Percentiles rank a stretch among this genome's conserved stretches.
Conservation (phyloP, 2,113 vertebrate species). For the Penelope pileata region DNA sequence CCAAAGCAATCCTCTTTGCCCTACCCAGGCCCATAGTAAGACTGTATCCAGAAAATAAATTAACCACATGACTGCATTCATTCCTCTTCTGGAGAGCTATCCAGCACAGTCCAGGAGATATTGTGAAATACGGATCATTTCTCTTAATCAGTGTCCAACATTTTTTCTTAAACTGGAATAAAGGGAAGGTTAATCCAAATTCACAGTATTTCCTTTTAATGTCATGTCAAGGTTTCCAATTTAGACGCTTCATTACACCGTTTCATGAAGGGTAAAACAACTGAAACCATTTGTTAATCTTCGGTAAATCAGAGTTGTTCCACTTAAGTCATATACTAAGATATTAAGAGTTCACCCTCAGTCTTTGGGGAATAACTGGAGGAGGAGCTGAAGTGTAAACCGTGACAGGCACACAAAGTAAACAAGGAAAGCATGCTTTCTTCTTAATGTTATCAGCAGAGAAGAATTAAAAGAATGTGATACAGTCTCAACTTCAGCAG, state of each 20-base stretch:
- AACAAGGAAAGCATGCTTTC: neutral
- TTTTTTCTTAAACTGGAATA: constrained; percentile 16
- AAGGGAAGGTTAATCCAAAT: neutral
- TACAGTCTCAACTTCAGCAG: neutral
- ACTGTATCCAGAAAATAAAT: constrained; percentile 40
- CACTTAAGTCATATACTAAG: neutral
- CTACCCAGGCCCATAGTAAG: neutral
- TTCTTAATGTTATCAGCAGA: neutral
- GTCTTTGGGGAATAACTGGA: neutral
- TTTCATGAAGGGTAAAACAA: neutral
- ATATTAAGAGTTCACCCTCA: neutral
- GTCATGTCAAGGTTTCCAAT: neutral
- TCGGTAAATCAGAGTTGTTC: neutral
- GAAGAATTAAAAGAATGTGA: constrained; percentile 34
- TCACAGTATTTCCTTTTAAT: neutral
- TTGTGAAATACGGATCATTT: constrained; percentile 8
- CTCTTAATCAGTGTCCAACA: neutral
- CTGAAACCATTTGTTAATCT: neutral
- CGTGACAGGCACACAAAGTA: neutral
- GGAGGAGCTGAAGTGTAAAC: neutral
- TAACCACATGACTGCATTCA: constrained; percentile 38
- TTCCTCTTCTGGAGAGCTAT: constrained; percentile 13
- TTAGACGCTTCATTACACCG: neutral
- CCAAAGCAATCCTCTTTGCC: constrained; percentile 40
- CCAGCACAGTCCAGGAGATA: neutral